Evolutionary conservation across 2,797 vertebrate genomes (phyloP), one percentile per base, ranked within the genome.

Genomic region (Borostomias antarcticus): DNA sequence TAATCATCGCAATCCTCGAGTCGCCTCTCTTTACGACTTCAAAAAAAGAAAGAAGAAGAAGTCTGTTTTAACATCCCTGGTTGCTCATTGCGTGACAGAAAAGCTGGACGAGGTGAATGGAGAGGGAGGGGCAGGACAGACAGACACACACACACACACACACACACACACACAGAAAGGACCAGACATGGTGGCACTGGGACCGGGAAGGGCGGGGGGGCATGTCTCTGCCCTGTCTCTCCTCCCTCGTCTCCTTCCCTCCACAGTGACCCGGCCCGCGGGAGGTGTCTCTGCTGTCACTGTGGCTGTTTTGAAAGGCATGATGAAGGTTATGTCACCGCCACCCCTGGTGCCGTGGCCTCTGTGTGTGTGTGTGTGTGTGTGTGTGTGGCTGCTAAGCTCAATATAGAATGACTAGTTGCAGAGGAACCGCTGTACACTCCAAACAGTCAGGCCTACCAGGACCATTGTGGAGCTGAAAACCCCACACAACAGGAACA

Each of bases 351-450:
- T 45, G n/a, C 40, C 40, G 9, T 45, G 40, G n/a, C 40, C 40
- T 45, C 13, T 45, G 40, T 45, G 40, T 45, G 40, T 45, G 37
- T 40, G 40, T 40, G 37, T 40, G 37, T 40, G 37, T 40, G 51
- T 62, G 61, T 59, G 45, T 19, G 47, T 30, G 64, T 64, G 58
- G 62, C n/a, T 51, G 54, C 13, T 5, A 2, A 78, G 65, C 51
- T 76, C 37, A 13, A 45, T 1, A n/a, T 45, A 17, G 40, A 45
- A 45, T 45, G 17, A 45, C 40, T 15, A 45, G 2, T 17, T 45
- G 40, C 54, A 64, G 83, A 88, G 85, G 84, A 84, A 71, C 29
- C 66, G 21, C 65, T 43, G 68, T 74, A 64, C 58, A 23, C 17
- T n/a, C n/a, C 19, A 45, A 35, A 75, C 64, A 45, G 62, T 77